Evolutionary conservation across 2,113 vertebrate species (phyloP).

Genomic region (Amphiprion ocellaris): DNA sequence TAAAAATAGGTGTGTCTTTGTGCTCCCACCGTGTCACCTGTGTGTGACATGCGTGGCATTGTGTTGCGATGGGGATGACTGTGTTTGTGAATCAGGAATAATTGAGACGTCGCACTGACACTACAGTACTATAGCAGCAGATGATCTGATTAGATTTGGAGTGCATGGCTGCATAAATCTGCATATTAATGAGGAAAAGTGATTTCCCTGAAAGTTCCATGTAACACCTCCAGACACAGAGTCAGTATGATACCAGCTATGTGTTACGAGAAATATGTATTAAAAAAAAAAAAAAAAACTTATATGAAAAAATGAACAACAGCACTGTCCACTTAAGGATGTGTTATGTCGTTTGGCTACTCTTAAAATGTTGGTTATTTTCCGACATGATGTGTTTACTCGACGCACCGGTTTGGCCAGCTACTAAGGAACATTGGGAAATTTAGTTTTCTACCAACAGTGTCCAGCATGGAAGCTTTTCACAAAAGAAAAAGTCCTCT

Average conservation of each 20-base stretch:
- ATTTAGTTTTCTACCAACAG: neutral
- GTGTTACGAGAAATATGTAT: neutral
- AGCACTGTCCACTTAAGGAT: neutral
- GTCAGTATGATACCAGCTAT: neutral
- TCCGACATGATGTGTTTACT: constrained; percentile 3
- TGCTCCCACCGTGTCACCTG: neutral
- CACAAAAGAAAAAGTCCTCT: neutral
- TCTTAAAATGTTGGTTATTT: neutral
- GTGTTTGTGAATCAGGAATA: constrained; percentile 44
- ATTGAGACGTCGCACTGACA: constrained; percentile 34
- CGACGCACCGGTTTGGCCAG: neutral
- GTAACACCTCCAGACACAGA: constrained; percentile 9
- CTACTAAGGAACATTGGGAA: neutral
- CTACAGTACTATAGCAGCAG: constrained; percentile 35
- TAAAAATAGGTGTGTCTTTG: neutral
- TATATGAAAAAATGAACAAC: no score
- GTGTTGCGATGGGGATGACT: constrained; percentile 24
- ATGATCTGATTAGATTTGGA: constrained; percentile 63
- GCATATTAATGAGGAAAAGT: constrained; percentile 46
- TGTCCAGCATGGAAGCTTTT: neutral
- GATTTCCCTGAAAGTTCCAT: constrained; percentile 38
- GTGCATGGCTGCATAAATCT: constrained; percentile 59
- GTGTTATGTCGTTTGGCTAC: neutral
- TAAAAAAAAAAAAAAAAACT: neutral
- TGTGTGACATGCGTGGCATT: neutral